Base-by-base conservation (phyloP, 1,140 invertebrate genomes). In the Drosophila pachea region DNA sequence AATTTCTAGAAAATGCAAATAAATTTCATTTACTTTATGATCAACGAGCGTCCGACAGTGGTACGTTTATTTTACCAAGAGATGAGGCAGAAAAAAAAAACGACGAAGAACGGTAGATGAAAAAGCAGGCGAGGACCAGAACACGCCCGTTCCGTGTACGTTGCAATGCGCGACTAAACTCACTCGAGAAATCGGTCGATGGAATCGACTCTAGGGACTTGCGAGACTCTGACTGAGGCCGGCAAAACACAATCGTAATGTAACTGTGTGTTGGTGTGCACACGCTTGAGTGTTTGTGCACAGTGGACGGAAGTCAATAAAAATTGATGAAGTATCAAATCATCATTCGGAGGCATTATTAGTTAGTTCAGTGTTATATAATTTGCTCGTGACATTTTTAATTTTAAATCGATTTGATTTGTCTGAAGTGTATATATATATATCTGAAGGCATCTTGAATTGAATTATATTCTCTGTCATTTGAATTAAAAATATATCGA, bases 81-180 rank as follows among this genome's bases (percentile, higher is more conserved):
- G 52, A 63, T 48, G 47, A 55, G 22, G 22, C 22, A 22, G 22
- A 14, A 55, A 36, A 36, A 63, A 42, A 56, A 14, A 33, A 55
- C 42, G 32, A 9, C 16, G 48, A 35, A 45, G 32, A 66, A 59
- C 62, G 31, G 31, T 16, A 48, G 29, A 53, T 32, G 31, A 31
- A 4, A 59, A 14, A 50, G 33, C 16, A 38, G 42, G 31, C 50
- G 45, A 50, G 43, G 45, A 69, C 54, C 54, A 59, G 68, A 59
- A 60, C 62, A 66, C 68, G 54, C 63, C 68, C 54, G 68, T 33
- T 65, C 52, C 68, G 62, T 42, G 7, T 42, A 59, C 62, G 68
- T 54, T 70, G 63, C 68, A 70, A 66, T 66, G 16, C 68, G 68
- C 68, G 62, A 70, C 68, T 70, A 42, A 67, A 70, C 48, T 60